Evolutionary conservation across 2,888 invertebrate genomes (phyloP).

Genomic region (Agrochola litura): DNA sequence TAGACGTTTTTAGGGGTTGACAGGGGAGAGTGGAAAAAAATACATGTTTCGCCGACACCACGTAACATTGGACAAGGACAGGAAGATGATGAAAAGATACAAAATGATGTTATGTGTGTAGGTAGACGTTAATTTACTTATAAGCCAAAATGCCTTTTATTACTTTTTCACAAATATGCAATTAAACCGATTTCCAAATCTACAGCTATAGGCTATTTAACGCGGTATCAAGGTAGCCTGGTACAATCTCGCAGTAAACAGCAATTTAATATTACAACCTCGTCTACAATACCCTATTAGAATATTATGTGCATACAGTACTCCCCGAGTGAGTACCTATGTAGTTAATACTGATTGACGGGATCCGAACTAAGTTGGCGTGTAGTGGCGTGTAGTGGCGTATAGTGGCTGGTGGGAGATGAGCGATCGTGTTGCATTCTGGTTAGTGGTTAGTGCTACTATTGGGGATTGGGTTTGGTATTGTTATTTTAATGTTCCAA

Average conservation of each 20-base stretch:
- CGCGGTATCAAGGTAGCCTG: neutral
- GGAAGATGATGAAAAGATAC: no score
- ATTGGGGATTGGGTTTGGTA: neutral
- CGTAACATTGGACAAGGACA: no score
- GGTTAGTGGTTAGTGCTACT: conserved; percentile 4
- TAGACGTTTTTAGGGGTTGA: no score
- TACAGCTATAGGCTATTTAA: neutral
- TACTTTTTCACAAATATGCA: neutral
- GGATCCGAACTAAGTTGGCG: conserved; percentile 31
- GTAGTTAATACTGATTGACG: conserved; percentile 52
- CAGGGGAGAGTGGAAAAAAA: no score
- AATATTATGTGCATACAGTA: conserved; percentile 17
- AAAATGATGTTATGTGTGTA: neutral
- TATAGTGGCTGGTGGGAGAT: conserved; percentile 7
- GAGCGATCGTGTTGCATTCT: conserved; percentile 25
- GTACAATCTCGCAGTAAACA: neutral
- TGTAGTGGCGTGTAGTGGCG: conserved; percentile 17
- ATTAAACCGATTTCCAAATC: neutral
- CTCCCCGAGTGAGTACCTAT: conserved; percentile 24
- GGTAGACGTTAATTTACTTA: no score
- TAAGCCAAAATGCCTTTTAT: neutral
- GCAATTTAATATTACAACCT: conserved; percentile 6
- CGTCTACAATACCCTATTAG: conserved; percentile 4
- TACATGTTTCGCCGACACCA: no score
- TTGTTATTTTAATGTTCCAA: neutral